Percentiles rank a stretch among this genome's conserved stretches.
These are phyloP conservation scores for Callyntrura sp. DNA, from an alignment of 2,888 invertebrate species.

Conservation along the genomic window DNA sequence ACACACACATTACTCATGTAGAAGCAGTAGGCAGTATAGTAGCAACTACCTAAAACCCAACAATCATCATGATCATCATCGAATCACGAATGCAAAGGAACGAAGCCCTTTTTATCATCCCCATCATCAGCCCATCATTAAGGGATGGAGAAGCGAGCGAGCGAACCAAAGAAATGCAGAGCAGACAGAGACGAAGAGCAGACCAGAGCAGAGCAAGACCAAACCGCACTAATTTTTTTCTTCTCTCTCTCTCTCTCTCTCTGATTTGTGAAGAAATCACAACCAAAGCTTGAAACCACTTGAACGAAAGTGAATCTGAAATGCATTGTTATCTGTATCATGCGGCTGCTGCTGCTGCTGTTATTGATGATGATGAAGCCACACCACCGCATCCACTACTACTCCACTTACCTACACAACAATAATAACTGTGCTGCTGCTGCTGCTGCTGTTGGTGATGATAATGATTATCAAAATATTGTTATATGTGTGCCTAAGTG, in stretches of 20 bases:
- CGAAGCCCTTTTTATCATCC: slow-evolving; percentile 54
- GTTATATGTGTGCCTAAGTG: slow-evolving; percentile 32
- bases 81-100: slow-evolving; percentile 15
- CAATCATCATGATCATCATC: slow-evolving; percentile 27
- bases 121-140: slow-evolving; percentile 21
- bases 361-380: slow-evolving; percentile 41
- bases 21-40: background rate
- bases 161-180: slow-evolving; percentile 8
- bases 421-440: slow-evolving; percentile 6
- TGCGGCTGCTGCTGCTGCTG: background rate
- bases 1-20: slow-evolving; percentile 1
- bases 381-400: slow-evolving; percentile 37
- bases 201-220: slow-evolving; percentile 43
- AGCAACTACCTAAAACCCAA: background rate
- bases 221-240: slow-evolving; percentile 67
- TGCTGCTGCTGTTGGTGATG: background rate
- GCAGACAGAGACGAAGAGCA: slow-evolving; percentile 15
- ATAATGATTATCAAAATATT: slow-evolving; percentile 22
- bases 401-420: slow-evolving; percentile 41
- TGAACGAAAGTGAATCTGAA: slow-evolving; percentile 79
- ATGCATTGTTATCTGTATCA: slow-evolving; percentile 52
- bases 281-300: slow-evolving; percentile 70
- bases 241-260: slow-evolving; percentile 46
- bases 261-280: slow-evolving; percentile 27
- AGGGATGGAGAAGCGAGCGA: background rate